phyloP scores from a whole-genome alignment of 2,797 vertebrate genomes.

The Poecilia gillii region DNA sequence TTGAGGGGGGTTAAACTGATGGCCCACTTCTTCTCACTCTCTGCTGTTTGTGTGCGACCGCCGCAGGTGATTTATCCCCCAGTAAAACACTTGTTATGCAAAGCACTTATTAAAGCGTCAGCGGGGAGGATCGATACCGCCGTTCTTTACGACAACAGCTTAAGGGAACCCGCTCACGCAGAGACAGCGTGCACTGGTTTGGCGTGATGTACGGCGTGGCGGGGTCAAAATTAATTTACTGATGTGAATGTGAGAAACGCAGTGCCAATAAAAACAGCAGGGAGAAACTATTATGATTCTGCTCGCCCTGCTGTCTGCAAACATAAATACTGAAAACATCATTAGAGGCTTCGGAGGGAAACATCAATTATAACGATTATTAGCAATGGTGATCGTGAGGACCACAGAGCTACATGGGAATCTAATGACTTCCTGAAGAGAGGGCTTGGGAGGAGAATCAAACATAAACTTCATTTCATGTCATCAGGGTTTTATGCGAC shows the following conservation, averaged over 20 bases:
- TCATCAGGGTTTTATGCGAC: neutral
- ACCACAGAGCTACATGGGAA: constrained; percentile 51
- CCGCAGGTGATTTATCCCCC: constrained; percentile 63
- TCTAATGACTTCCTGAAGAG: constrained; percentile 55
- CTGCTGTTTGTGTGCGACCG: constrained; percentile 29
- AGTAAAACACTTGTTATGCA: constrained; percentile 80
- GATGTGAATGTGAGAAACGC: constrained; percentile 74
- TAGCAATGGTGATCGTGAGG: constrained; percentile 58
- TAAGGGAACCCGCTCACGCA: constrained; percentile 74
- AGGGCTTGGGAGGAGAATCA: constrained; percentile 41
- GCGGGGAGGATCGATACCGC: constrained; percentile 78
- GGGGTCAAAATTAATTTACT: constrained; percentile 81
- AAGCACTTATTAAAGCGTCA: constrained; percentile 80
- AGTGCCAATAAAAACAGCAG: constrained; percentile 69
- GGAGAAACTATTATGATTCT: constrained; percentile 72
- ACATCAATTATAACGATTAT: constrained; percentile 77
- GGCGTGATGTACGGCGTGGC: constrained; percentile 65
- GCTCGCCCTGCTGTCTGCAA: constrained; percentile 58
- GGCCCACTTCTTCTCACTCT: neutral
- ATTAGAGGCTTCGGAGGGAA: constrained; percentile 66
- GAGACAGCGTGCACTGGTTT: constrained; percentile 57
- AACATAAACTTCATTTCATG: neutral
- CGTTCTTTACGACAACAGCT: constrained; percentile 78
- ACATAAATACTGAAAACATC: constrained; percentile 78
- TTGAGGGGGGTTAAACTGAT: neutral